Evolutionary conservation across 2,797 vertebrate genomes (phyloP), one percentile per base, ranked within the genome.

Genomic region (Menidia menidia): DNA sequence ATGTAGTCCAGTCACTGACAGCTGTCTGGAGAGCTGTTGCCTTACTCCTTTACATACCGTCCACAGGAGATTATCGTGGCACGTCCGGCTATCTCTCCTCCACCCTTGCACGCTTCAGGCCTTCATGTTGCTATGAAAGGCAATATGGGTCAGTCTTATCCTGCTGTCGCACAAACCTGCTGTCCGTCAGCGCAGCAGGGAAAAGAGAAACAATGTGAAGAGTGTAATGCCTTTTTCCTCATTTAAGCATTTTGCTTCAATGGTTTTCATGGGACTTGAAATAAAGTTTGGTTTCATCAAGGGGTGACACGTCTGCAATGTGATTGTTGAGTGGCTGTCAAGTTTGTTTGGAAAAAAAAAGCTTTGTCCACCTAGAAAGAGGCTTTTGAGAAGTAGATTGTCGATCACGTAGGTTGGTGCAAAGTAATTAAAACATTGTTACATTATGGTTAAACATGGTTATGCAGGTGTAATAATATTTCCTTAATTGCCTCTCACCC

Each of bases 101-200:
- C 9, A 0, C 32, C 50, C 35, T 51, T 3, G 59, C 58, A 65
- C 69, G 74, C 75, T 74, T 55, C 61, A 73, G 71, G 48, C 64
- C 65, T 72, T 74, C 59, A 44, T 61, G 68, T 61, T 16, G 14
- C 75, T 72, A 59, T 68, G 64, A 81, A 77, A 84, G 72, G 64
- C 71, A 64, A 66, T 56, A 60, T 80, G 55, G 64, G 66, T 87
- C 74, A 71, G 48, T 65, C 53, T 85, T 39, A 1, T 73, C 16
- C 48, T 43, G 74, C 68, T 89, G 84, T 85, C 75, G 80, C 47
- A 13, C 69, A 84, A 86, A 83, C 54, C 75, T 82, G 82, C 69
- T 75, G 45, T n/a, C 16, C 60, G 79, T 67, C 60, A 42, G 55
- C 15, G 44, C 44, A 68, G 71, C 47, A 56, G 66, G 66, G 48